phyloP scores from a whole-genome alignment of 2,888 invertebrate species.

The Carabus problematicus region DNA sequence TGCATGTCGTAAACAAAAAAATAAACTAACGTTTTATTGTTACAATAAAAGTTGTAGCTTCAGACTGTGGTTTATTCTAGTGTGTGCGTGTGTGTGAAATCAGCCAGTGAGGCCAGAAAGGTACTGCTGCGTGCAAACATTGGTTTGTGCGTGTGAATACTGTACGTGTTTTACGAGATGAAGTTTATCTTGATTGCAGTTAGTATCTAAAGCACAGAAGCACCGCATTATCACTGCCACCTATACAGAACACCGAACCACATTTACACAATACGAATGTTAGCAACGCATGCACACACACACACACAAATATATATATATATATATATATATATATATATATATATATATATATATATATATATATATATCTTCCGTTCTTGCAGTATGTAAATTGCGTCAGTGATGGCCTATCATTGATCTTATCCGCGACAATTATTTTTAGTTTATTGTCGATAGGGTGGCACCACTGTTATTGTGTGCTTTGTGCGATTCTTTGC shows the following conservation, averaged over 20 bases:
- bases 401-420: constrained; percentile 53
- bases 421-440: constrained; percentile 59
- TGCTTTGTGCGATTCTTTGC: constrained; percentile 26
- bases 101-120: no score
- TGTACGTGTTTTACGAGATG: constrained; percentile 27
- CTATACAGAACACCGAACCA: constrained; percentile 5
- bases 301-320: no score
- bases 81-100: no score
- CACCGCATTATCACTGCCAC: constrained; percentile 13
- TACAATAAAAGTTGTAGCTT: no score
- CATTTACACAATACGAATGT: neutral
- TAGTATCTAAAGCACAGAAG: constrained; percentile 26
- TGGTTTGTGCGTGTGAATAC: constrained; percentile 9
- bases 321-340: no score
- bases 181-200: constrained; percentile 32
- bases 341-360: no score
- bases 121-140: no score
- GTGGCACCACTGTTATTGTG: constrained; percentile 14
- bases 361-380: no score
- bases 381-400: constrained; percentile 57
- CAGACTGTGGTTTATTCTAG: no score
- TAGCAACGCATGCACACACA: no score
- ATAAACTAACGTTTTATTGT: no score
- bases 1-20: no score
- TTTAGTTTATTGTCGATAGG: constrained; percentile 54